phyloP scores from a whole-genome alignment of 1,140 invertebrate genomes.

The Eubasilissa regina region DNA sequence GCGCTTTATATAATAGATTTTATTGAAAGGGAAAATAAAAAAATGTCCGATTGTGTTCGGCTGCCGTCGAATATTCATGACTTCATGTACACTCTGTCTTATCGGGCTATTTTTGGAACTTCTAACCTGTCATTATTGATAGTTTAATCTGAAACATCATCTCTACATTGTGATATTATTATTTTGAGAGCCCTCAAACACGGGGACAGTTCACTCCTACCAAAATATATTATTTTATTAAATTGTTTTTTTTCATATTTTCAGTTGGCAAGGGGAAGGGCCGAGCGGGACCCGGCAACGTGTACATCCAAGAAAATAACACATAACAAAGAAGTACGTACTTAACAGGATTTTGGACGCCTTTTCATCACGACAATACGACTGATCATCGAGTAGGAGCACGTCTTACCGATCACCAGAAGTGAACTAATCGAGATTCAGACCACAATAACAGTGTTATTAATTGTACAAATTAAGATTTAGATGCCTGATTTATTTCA shows the following conservation, averaged over 20 bases:
- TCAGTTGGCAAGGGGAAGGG: conserved; percentile 57
- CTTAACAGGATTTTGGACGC: conserved; percentile 25
- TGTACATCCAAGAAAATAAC: conserved; percentile 59
- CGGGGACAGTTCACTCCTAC: no score
- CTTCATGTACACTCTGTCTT: no score
- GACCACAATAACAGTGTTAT: background rate
- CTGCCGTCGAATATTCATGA: no score
- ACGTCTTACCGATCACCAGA: background rate
- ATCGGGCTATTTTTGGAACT: no score
- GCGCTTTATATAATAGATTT: no score
- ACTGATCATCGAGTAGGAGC: background rate
- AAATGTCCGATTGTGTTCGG: no score
- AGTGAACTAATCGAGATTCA: no score
- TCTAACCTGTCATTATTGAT: no score
- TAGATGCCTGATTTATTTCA: background rate
- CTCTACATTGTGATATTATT: no score
- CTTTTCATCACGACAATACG: background rate
- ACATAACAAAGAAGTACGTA: conserved; percentile 30
- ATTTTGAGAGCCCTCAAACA: no score
- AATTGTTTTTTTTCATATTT: conserved; percentile 51
- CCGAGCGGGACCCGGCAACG: conserved; percentile 54
- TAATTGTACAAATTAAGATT: background rate
- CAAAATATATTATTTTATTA: background rate
- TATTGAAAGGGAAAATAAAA: no score
- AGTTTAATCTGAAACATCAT: no score